Percentiles rank a stretch among this genome's conserved stretches.
Conservation (phyloP, 2,797 vertebrate species). For the Chloroceryle inda region DNA sequence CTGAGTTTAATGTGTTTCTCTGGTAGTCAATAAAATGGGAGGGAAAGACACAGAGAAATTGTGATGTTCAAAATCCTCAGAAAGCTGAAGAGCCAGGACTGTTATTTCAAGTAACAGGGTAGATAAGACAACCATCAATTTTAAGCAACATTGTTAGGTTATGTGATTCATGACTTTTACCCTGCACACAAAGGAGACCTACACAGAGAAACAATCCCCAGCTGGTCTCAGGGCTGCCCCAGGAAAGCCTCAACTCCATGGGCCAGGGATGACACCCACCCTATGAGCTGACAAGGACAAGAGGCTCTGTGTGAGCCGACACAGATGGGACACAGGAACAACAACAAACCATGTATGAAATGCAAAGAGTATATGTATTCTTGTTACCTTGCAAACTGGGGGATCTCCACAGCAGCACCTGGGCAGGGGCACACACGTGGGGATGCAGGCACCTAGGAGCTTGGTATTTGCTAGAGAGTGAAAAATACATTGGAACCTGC, state of each 20-base stretch:
- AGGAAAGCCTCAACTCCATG: not conserved
- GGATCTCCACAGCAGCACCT: not conserved
- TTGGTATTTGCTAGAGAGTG: not conserved
- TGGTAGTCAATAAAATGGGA: not conserved
- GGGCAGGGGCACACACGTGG: not conserved
- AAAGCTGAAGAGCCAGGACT: not conserved
- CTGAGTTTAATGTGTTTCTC: not conserved
- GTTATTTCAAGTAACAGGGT: not conserved
- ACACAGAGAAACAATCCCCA: fast-evolving
- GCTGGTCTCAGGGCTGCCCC: not conserved
- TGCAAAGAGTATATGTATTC: not conserved
- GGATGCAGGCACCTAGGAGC: no score
- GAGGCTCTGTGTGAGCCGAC: not conserved
- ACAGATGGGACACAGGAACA: not conserved
- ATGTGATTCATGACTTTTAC: not conserved
- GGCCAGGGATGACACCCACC: not conserved
- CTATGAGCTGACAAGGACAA: not conserved
- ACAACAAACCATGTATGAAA: not conserved
- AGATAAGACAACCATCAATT: not conserved
- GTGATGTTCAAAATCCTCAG: not conserved
- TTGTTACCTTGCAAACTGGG: not conserved
- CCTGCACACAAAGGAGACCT: not conserved
- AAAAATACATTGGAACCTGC: not conserved
- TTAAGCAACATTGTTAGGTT: not conserved
- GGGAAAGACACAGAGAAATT: not conserved